Percentiles rank a stretch among this genome's conserved stretches.
Conservation (phyloP, 2,888 invertebrate genomes). For the Uropetala carovei region DNA sequence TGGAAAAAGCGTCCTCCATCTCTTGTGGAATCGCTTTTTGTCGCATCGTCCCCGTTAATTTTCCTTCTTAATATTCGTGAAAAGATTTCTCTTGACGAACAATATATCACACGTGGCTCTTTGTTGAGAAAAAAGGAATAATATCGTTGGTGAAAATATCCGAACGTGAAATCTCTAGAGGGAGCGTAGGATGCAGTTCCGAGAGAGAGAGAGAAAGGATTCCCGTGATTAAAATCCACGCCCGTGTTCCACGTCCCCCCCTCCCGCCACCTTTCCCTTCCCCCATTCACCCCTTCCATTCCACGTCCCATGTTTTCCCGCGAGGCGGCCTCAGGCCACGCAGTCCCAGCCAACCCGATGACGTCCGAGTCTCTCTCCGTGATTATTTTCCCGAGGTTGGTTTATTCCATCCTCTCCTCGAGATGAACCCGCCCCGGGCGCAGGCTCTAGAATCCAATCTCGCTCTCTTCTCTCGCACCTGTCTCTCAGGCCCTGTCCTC, state of each 20-base stretch:
- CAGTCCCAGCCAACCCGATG: background rate
- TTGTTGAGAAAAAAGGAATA: too few relatives aligned
- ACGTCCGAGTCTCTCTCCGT: slow-evolving; percentile 35
- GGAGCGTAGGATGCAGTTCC: too few relatives aligned
- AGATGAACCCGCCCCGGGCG: slow-evolving; percentile 17
- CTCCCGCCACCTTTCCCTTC: too few relatives aligned
- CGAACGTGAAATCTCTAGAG: too few relatives aligned
- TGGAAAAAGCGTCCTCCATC: too few relatives aligned
- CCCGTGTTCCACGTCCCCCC: background rate
- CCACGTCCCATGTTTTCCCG: slow-evolving; percentile 8
- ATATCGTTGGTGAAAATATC: too few relatives aligned
- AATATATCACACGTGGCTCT: too few relatives aligned
- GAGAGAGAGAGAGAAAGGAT: background rate
- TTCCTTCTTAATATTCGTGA: too few relatives aligned
- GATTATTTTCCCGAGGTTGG: slow-evolving; percentile 38
- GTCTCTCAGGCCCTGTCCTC: background rate
- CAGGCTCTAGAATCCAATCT: slow-evolving; percentile 1
- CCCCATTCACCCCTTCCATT: too few relatives aligned
- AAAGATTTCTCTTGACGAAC: too few relatives aligned
- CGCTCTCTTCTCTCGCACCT: background rate
- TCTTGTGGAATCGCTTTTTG: too few relatives aligned
- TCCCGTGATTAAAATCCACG: slow-evolving; percentile 24
- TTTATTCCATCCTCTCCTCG: background rate
- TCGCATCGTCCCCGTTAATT: too few relatives aligned
- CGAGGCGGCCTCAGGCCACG: background rate